Evolutionary conservation across 2,113 vertebrate genomes (phyloP).

Genomic region (Ibidorhyncha struthersii): DNA sequence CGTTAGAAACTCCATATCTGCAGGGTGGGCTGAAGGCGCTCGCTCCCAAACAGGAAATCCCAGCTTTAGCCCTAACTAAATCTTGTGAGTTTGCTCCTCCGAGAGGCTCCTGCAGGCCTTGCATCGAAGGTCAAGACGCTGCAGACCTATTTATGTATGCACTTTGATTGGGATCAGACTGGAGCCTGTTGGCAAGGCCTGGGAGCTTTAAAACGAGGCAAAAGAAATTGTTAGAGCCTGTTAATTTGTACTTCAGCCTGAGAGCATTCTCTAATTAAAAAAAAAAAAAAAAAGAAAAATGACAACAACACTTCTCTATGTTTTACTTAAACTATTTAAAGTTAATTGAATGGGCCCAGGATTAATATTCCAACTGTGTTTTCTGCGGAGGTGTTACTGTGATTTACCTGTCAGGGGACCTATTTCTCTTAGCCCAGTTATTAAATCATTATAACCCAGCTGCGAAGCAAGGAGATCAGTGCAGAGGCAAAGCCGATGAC

Average conservation of each 20-base stretch:
- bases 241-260: not conserved
- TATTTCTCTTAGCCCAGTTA: not conserved
- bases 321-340: not conserved
- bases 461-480: not conserved
- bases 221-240: not conserved
- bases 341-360: conserved; percentile 5
- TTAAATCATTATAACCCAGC: not conserved
- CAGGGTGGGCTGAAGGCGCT: not conserved
- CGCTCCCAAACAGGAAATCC: not conserved
- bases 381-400: not conserved
- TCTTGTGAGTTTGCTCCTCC: not conserved
- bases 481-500: not conserved
- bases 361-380: not conserved
- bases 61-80: conserved; percentile 17
- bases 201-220: not conserved
- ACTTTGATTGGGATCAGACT: not conserved
- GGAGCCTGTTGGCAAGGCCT: not conserved
- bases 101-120: not conserved
- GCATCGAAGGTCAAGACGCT: not conserved
- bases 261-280: not conserved
- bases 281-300: not conserved
- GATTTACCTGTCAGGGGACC: not conserved
- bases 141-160: not conserved
- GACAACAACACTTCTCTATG: not conserved
- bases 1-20: not conserved